Conservation (phyloP, 2,888 invertebrate genomes). For the Lasioglossum leucozonium region DNA sequence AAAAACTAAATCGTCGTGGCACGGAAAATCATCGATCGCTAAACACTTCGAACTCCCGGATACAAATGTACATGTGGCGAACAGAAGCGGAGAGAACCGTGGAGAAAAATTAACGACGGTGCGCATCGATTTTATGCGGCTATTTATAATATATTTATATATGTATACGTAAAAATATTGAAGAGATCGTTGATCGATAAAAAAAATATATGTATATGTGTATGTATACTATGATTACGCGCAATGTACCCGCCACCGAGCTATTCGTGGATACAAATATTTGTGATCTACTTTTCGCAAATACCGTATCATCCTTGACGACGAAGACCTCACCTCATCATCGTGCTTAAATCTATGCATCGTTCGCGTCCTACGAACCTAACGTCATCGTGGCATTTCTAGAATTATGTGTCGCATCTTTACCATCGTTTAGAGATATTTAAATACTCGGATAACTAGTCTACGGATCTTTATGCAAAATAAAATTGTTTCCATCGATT, state of each 20-base stretch:
- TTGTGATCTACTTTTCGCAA: too few species aligned
- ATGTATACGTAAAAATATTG: slow-evolving; percentile 54
- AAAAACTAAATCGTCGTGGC: slow-evolving; percentile 3
- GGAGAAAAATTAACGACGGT: slow-evolving; percentile 16
- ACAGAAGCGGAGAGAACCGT: slow-evolving; percentile 1
- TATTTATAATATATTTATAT: slow-evolving; percentile 36
- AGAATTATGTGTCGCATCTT: background rate
- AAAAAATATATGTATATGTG: slow-evolving; percentile 68
- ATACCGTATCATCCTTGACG: background rate
- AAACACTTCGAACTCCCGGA: slow-evolving; percentile 6
- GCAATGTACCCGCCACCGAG: background rate
- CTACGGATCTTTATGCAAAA: too few species aligned
- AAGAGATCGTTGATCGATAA: slow-evolving; percentile 71
- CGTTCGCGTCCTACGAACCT: too few species aligned
- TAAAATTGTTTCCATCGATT: too few species aligned
- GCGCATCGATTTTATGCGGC: slow-evolving; percentile 35
- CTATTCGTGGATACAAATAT: background rate
- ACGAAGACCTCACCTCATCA: background rate
- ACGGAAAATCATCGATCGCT: background rate
- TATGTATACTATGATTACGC: slow-evolving; percentile 55
- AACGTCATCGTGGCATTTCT: background rate
- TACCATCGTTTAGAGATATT: background rate
- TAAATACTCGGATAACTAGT: background rate
- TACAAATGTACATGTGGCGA: slow-evolving; percentile 19
- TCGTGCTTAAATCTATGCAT: background rate